These are phyloP conservation scores for Synanthedon myopaeformis DNA, from an alignment of 2,888 invertebrate species.

Conservation along the genomic window DNA sequence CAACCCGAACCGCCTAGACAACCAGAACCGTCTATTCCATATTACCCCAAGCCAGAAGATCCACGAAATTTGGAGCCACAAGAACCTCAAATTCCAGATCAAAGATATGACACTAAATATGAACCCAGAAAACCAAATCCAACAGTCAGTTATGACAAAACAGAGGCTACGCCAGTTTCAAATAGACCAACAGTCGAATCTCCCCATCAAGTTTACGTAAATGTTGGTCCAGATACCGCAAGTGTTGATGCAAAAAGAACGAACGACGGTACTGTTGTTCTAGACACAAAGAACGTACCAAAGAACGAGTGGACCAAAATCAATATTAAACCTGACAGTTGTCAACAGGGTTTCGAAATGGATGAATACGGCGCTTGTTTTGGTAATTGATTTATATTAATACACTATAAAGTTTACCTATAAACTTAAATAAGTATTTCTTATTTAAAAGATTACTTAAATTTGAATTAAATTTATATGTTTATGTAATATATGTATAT, in stretches of 20 bases:
- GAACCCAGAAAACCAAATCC: conserved; percentile 4
- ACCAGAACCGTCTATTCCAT: conserved; percentile 8
- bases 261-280: conserved; percentile 30
- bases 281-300: conserved; percentile 34
- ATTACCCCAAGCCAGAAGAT: conserved; percentile 3
- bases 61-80: neutral
- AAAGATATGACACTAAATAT: neutral
- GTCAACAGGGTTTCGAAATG: conserved; percentile 64
- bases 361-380: conserved; percentile 70
- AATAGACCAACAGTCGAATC: neutral
- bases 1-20: conserved; percentile 3
- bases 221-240: conserved; percentile 27
- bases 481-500: no score
- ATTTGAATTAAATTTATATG: no score
- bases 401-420: no score
- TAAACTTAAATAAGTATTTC: no score
- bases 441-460: no score
- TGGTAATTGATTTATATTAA: conserved; percentile 43
- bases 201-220: conserved; percentile 23
- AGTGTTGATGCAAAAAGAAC: conserved; percentile 23
- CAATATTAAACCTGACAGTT: conserved; percentile 29
- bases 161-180: neutral
- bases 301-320: conserved; percentile 42
- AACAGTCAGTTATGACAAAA: conserved; percentile 1
- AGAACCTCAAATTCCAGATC: neutral